A percentile compares a stretch with the other conserved stretches of the same genome.
Conservation (phyloP, 1,140 invertebrate genomes). For the Colletes latitarsis region DNA sequence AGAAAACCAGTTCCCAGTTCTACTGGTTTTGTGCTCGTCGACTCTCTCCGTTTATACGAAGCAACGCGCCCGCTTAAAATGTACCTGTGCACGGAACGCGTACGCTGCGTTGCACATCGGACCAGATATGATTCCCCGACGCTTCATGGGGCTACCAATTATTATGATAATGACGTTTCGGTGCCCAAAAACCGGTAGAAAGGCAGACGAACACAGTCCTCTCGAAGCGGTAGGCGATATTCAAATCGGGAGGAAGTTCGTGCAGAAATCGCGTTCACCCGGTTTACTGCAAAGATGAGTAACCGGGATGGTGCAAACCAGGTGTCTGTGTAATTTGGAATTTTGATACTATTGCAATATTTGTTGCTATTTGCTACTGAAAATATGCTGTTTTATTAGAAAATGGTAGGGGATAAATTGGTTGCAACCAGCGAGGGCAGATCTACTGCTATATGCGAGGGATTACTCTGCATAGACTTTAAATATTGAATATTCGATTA, state of each 20-base stretch:
- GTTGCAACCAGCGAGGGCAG: no score
- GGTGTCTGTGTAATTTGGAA: conserved; percentile 18
- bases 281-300: conserved; percentile 37
- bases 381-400: no score
- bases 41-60: conserved; percentile 22
- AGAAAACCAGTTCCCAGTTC: conserved; percentile 67
- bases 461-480: no score
- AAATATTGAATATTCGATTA: no score
- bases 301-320: conserved; percentile 46
- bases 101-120: conserved; percentile 8
- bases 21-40: conserved; percentile 45
- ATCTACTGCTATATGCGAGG: no score
- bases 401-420: no score
- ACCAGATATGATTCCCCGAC: conserved; percentile 60
- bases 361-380: no score
- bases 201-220: background rate
- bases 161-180: conserved; percentile 65
- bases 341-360: no score
- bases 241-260: conserved; percentile 38
- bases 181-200: conserved; percentile 29
- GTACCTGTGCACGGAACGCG: background rate
- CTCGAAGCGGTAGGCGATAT: conserved; percentile 37
- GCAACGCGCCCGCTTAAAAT: background rate
- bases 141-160: conserved; percentile 68
- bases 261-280: conserved; percentile 28